A percentile compares a stretch with the other conserved stretches of the same genome.
These are phyloP conservation scores for Habropoda laboriosa DNA, from an alignment of 1,140 invertebrate species.

Conservation along the genomic window DNA sequence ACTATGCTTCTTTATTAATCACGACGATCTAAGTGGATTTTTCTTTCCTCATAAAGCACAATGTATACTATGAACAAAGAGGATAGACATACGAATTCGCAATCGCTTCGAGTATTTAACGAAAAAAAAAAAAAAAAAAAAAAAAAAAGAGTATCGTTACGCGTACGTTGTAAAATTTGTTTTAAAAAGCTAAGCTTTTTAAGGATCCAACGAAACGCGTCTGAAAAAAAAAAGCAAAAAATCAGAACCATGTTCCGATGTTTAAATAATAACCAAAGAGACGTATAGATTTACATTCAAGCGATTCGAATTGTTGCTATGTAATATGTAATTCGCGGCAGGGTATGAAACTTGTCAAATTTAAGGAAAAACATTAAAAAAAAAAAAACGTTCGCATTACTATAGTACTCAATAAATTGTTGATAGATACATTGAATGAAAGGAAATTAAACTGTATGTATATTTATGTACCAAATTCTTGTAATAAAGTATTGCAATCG, in stretches of 20 bases:
- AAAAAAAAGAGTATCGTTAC: neutral
- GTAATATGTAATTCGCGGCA: constrained; percentile 34
- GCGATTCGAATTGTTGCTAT: constrained; percentile 37
- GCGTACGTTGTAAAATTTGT: constrained; percentile 1
- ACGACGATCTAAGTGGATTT: neutral
- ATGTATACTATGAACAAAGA: neutral
- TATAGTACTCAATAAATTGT: constrained; percentile 60
- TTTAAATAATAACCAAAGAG: constrained; percentile 48
- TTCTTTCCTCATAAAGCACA: constrained; percentile 36
- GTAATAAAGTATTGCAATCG: constrained; percentile 77
- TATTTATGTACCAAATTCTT: constrained; percentile 81
- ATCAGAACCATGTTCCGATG: neutral
- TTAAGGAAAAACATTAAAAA: constrained; percentile 34
- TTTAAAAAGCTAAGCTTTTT: neutral
- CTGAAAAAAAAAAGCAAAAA: neutral
- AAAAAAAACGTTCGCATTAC: constrained; percentile 50
- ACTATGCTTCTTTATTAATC: neutral
- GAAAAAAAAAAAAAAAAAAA: neutral
- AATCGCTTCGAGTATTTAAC: constrained; percentile 3
- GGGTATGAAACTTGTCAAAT: neutral
- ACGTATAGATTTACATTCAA: constrained; percentile 32
- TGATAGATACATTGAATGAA: constrained; percentile 64
- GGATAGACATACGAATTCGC: neutral
- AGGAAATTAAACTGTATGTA: constrained; percentile 74
- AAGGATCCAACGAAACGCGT: neutral